Percentiles rank a stretch among this genome's conserved stretches.
Evolutionary conservation across 1,140 invertebrate genomes (phyloP).

Genomic region (Globodera rostochiensis): DNA sequence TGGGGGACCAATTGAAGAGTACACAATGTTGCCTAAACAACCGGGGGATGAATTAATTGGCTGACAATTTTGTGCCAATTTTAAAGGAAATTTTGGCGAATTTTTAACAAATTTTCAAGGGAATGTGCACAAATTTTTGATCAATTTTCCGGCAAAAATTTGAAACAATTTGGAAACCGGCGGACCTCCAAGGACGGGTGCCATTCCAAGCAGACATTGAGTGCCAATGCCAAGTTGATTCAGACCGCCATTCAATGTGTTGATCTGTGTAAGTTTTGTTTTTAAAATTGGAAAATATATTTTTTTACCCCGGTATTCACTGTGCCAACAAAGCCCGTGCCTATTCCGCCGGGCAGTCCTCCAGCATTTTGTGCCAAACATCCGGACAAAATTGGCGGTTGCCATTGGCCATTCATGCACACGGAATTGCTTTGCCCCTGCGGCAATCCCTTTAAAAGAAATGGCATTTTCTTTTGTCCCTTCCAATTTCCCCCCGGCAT

Average conservation of each 20-base stretch:
- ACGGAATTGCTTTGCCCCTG: slow-evolving; percentile 9
- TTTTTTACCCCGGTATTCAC: neutral
- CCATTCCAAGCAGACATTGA: slow-evolving; percentile 17
- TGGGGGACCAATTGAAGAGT: neutral
- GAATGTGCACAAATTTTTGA: neutral
- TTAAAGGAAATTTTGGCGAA: no score
- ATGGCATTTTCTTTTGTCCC: neutral
- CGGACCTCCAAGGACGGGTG: neutral
- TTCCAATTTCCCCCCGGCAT: neutral
- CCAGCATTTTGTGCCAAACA: slow-evolving; percentile 24
- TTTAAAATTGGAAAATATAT: no score
- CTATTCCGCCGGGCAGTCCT: slow-evolving; percentile 5
- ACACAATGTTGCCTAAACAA: slow-evolving; percentile 2
- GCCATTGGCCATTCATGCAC: slow-evolving; percentile 30
- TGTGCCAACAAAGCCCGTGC: neutral
- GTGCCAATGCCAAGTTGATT: slow-evolving; percentile 8
- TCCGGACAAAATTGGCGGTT: slow-evolving; percentile 25
- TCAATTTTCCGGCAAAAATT: neutral
- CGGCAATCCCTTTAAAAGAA: neutral
- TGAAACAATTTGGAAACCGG: no score
- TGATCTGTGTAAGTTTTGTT: neutral
- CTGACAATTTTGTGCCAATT: no score
- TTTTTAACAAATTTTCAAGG: no score
- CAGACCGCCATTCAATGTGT: slow-evolving; percentile 1
- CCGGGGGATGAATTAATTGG: neutral